Conservation (phyloP, 2,797 vertebrate species). For the Tauraco hartlaubi region DNA sequence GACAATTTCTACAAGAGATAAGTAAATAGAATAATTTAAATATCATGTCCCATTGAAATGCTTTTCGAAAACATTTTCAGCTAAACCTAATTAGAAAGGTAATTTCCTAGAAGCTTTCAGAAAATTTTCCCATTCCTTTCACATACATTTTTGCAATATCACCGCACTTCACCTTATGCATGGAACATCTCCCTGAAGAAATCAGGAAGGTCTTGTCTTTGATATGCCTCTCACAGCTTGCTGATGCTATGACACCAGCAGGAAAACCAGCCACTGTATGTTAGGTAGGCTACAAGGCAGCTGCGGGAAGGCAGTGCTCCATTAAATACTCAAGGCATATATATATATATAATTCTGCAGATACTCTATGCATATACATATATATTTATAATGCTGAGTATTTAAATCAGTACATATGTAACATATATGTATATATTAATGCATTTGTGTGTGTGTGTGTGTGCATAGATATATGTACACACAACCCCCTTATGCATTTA, state of each 20-base stretch:
- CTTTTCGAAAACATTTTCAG: neutral
- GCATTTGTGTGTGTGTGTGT: neutral
- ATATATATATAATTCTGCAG: neutral
- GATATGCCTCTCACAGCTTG: neutral
- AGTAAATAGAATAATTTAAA: neutral
- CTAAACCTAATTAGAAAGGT: neutral
- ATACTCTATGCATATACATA: neutral
- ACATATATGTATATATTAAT: neutral
- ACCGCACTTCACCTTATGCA: neutral
- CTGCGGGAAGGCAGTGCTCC: neutral
- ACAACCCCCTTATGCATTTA: neutral
- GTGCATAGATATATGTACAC: no score
- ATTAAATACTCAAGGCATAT: neutral
- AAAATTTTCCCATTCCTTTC: neutral
- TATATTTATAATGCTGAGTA: neutral
- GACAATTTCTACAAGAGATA: neutral
- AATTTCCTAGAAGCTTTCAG: slow-evolving; percentile 5
- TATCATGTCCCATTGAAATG: neutral
- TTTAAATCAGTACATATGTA: neutral
- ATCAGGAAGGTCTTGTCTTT: neutral
- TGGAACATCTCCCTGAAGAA: neutral
- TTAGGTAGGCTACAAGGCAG: neutral
- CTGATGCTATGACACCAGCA: neutral
- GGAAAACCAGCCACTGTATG: neutral
- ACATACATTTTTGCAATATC: neutral